A percentile compares a stretch with the other conserved stretches of the same genome.
Conservation (phyloP, 2,113 vertebrate species). For the Chrysemys picta region DNA sequence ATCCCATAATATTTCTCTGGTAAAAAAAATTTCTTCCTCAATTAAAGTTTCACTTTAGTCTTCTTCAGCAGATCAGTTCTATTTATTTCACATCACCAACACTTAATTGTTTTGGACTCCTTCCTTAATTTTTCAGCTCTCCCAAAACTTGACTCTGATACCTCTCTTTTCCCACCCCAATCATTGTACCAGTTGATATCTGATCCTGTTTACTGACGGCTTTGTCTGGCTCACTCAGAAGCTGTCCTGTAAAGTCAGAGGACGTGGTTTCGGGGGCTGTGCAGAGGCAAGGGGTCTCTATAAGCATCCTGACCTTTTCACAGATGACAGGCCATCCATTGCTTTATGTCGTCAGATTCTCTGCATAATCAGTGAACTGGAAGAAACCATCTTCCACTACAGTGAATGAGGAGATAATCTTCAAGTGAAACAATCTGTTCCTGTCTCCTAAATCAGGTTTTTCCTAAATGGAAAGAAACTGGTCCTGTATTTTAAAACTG, state of each 20-base stretch:
- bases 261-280: not conserved
- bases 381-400: not conserved
- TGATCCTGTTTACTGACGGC: not conserved
- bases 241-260: not conserved
- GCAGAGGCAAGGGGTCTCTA: not conserved
- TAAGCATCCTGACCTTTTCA: not conserved
- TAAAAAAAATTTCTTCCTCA: no score
- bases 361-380: not conserved
- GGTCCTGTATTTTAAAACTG: not conserved
- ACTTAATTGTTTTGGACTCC: not conserved
- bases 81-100: not conserved
- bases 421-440: no score
- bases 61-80: no score
- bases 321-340: not conserved
- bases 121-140: not conserved
- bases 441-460: no score
- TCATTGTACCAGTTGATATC: accelerated
- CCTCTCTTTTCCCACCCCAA: not conserved
- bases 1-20: not conserved
- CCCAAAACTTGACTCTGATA: not conserved
- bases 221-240: not conserved
- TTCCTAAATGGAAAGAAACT: not conserved
- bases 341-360: not conserved
- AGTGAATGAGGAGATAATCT: not conserved
- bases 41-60: no score